Percentiles rank a stretch among this genome's conserved stretches.
Evolutionary conservation across 2,113 vertebrate species (phyloP).

Genomic region (Urocolius indicus): DNA sequence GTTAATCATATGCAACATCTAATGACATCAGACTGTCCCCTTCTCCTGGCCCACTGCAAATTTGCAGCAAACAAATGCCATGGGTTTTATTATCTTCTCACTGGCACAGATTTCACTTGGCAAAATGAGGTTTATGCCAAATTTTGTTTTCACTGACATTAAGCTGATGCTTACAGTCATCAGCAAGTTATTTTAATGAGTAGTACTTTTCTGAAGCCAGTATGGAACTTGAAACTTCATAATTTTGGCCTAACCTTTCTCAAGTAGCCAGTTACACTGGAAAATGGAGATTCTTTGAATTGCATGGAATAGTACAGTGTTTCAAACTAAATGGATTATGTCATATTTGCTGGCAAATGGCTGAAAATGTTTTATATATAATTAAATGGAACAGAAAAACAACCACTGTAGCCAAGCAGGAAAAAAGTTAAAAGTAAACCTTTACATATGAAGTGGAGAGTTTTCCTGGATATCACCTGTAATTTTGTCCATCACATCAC

Average conservation of each 20-base stretch:
- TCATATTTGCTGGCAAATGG: slow-evolving; percentile 4
- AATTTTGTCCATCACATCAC: background rate
- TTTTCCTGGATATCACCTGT: background rate
- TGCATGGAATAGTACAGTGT: background rate
- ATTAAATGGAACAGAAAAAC: slow-evolving; percentile 20
- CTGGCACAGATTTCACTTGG: background rate
- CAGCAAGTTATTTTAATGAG: background rate
- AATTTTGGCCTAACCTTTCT: background rate
- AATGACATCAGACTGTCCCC: background rate
- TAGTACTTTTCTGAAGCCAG: background rate
- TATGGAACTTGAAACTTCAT: background rate
- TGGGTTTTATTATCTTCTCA: background rate
- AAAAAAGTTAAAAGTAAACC: background rate
- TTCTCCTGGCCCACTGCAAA: background rate
- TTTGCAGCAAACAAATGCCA: background rate
- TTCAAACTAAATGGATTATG: slow-evolving; percentile 33
- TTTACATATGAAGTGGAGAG: background rate
- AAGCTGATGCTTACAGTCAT: background rate
- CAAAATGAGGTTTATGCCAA: background rate
- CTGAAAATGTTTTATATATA: background rate
- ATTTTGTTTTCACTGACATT: background rate
- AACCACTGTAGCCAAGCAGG: background rate
- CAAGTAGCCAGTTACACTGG: background rate
- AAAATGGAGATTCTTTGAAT: background rate
- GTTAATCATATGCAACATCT: background rate